Evolutionary conservation across 2,113 vertebrate genomes (phyloP).

Genomic region (Erythrolamprus reginae): DNA sequence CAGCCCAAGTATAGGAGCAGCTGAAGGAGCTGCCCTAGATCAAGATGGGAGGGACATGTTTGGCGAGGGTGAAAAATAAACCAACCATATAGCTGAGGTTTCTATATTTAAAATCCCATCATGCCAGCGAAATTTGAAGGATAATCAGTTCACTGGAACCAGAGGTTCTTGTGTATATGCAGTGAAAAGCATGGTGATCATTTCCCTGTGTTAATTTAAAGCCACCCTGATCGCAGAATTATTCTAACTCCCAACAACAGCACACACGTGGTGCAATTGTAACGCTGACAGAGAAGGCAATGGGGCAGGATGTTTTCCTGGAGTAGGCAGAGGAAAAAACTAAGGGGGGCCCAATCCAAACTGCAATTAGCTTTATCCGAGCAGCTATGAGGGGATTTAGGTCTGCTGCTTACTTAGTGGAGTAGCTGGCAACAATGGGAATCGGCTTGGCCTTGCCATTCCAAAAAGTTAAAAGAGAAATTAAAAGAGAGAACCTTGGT

Average conservation of each 20-base stretch:
- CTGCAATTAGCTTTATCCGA: not conserved
- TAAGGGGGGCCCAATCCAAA: not conserved
- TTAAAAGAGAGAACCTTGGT: not conserved
- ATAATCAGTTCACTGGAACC: constrained; percentile 46
- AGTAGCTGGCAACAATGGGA: not conserved
- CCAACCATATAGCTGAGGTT: constrained; percentile 68
- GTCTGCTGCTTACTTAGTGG: not conserved
- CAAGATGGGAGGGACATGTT: constrained; percentile 69
- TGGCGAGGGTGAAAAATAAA: constrained; percentile 58
- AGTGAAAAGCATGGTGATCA: rapidly evolving
- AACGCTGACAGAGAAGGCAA: not conserved
- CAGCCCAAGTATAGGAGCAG: constrained; percentile 75
- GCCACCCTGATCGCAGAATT: not conserved
- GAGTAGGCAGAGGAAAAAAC: not conserved
- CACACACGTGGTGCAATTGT: not conserved
- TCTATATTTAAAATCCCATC: constrained; percentile 81
- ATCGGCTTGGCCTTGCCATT: not conserved
- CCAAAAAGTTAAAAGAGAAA: not conserved
- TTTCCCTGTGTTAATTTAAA: rapidly evolving
- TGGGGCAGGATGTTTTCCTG: not conserved
- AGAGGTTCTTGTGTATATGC: not conserved
- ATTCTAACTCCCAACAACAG: not conserved
- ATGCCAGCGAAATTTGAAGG: constrained; percentile 67
- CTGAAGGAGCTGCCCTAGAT: constrained; percentile 71
- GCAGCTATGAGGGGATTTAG: not conserved